phyloP scores from a whole-genome alignment of 2,797 vertebrate species.

The Gymnopithys bicolor region DNA sequence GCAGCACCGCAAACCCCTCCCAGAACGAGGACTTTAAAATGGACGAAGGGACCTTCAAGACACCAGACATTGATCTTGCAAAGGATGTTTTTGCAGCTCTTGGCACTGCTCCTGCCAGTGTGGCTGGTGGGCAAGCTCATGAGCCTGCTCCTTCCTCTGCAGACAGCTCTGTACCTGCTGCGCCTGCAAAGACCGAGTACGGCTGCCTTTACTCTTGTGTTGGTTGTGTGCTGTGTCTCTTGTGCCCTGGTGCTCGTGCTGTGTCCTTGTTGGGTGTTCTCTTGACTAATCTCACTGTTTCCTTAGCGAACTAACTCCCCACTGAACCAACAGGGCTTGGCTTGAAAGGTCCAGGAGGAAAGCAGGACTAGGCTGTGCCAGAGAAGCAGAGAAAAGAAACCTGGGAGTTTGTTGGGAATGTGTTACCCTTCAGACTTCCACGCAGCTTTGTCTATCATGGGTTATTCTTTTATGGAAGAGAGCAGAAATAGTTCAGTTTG shows the following conservation, averaged over 20 bases:
- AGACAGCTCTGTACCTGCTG: slow-evolving; percentile 81
- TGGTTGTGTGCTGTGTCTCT: slow-evolving; percentile 69
- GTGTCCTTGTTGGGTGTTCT: slow-evolving; percentile 75
- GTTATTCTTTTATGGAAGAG: accelerated
- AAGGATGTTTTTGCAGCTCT: slow-evolving; percentile 94
- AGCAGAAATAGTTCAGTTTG: not conserved
- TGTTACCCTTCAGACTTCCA: not conserved
- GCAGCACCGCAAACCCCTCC: slow-evolving; percentile 82
- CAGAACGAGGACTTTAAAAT: slow-evolving; percentile 90
- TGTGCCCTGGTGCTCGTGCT: slow-evolving; percentile 77
- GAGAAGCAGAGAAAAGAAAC: not conserved
- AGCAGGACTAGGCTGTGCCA: not conserved
- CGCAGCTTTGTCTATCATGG: not conserved
- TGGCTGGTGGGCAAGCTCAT: slow-evolving; percentile 78
- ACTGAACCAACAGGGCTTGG: not conserved
- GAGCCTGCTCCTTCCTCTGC: slow-evolving; percentile 81
- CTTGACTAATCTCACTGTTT: slow-evolving; percentile 55
- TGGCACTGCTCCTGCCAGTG: slow-evolving; percentile 79
- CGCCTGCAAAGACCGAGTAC: slow-evolving; percentile 95
- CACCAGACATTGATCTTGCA: slow-evolving; percentile 89
- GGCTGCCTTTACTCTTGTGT: slow-evolving; percentile 87
- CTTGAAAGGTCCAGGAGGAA: not conserved
- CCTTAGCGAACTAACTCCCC: slow-evolving; percentile 14
- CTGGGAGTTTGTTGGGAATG: accelerated
- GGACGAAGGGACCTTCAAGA: slow-evolving; percentile 92